phyloP scores from a whole-genome alignment of 2,797 vertebrate genomes.

The Schizothorax lantsangensis region DNA sequence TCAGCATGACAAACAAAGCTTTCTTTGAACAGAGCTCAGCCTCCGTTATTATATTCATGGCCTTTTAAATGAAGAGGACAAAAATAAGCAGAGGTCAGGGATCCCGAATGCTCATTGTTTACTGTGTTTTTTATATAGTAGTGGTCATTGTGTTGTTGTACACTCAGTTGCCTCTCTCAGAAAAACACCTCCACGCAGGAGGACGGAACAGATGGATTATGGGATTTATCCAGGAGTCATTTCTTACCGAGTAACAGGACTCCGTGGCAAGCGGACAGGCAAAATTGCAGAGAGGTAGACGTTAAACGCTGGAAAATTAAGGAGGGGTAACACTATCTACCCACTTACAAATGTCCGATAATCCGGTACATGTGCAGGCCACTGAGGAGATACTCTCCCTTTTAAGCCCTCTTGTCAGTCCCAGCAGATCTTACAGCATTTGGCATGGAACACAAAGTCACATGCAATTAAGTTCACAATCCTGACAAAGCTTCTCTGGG shows the following conservation, averaged over 20 bases:
- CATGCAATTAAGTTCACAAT: constrained; percentile 48
- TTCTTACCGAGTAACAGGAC: constrained; percentile 63
- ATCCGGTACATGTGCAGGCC: constrained; percentile 67
- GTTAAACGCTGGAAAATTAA: constrained; percentile 67
- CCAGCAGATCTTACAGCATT: constrained; percentile 38
- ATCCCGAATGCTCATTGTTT: neutral
- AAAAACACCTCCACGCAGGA: constrained; percentile 58
- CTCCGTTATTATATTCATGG: constrained; percentile 61
- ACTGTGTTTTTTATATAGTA: neutral
- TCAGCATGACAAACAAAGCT: constrained; percentile 37
- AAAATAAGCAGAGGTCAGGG: neutral
- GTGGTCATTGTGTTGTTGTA: constrained; percentile 3
- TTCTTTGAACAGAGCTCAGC: constrained; percentile 59
- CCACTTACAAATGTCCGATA: constrained; percentile 62
- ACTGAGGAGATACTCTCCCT: constrained; percentile 51
- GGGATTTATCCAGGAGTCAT: constrained; percentile 63
- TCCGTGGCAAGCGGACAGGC: constrained; percentile 50
- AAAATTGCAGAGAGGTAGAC: constrained; percentile 59
- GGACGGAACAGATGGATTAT: constrained; percentile 64
- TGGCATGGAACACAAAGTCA: constrained; percentile 48
- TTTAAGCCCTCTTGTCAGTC: constrained; percentile 53
- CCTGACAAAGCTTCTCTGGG: constrained; percentile 50
- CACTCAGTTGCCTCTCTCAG: neutral
- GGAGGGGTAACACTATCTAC: constrained; percentile 65
- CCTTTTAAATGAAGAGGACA: constrained; percentile 31